Conservation (phyloP, 2,888 invertebrate genomes). For the Hemaris fuciformis region DNA sequence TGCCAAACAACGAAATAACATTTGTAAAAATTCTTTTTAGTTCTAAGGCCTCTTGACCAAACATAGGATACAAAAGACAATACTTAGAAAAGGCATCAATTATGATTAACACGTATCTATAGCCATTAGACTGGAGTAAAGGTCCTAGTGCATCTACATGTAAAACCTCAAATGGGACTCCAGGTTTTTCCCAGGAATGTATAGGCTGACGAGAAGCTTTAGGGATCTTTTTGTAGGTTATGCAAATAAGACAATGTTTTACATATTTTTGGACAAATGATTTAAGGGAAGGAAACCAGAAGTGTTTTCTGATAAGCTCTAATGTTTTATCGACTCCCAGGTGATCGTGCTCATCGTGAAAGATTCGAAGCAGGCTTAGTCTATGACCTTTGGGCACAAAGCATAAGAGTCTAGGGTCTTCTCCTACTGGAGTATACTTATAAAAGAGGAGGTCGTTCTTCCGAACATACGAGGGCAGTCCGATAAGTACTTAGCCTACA, state of each 20-base stretch:
- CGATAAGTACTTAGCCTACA: too few species aligned
- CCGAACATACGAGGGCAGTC: too few species aligned
- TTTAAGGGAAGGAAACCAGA: neutral
- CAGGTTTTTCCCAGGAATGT: too few species aligned
- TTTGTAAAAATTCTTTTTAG: neutral
- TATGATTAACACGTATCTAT: too few species aligned
- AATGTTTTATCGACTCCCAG: neutral
- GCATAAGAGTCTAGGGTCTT: neutral
- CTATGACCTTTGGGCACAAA: neutral
- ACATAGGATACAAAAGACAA: neutral
- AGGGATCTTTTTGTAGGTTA: too few species aligned
- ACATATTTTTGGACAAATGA: too few species aligned
- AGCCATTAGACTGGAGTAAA: too few species aligned
- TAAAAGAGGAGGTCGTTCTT: neutral
- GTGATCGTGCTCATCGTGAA: neutral
- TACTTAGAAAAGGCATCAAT: too few species aligned
- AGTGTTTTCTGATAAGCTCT: neutral
- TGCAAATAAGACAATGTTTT: too few species aligned
- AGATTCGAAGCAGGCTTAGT: neutral
- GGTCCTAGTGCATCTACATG: too few species aligned
- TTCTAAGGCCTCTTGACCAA: neutral
- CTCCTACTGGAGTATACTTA: neutral
- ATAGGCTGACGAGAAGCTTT: too few species aligned
- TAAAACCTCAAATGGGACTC: too few species aligned
- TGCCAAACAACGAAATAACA: neutral